Percentiles rank a stretch among this genome's conserved stretches.
Evolutionary conservation across 2,888 invertebrate genomes (phyloP).

Genomic region (Epinotia demarniana): DNA sequence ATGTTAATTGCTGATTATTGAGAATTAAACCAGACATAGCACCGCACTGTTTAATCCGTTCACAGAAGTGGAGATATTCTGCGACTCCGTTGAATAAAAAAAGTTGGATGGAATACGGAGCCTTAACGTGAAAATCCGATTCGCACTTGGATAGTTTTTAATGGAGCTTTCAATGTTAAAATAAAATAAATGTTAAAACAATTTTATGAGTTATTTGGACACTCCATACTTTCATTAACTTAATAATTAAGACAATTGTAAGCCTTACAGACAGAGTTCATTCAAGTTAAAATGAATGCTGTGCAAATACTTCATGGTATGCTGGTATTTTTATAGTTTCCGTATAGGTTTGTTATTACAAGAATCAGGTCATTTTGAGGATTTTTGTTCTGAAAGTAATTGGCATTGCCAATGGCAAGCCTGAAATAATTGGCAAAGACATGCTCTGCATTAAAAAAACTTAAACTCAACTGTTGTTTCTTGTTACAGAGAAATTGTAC

Average conservation of each 20-base stretch:
- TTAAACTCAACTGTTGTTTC: neutral
- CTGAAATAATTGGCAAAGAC: slow-evolving; percentile 15
- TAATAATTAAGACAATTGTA: slow-evolving; percentile 25
- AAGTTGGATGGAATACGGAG: slow-evolving; percentile 16
- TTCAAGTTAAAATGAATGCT: neutral
- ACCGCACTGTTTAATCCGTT: too few relatives aligned
- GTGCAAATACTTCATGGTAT: neutral
- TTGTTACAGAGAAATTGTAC: neutral
- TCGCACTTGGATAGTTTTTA: slow-evolving; percentile 39
- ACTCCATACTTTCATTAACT: slow-evolving; percentile 25
- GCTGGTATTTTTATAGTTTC: slow-evolving; percentile 30
- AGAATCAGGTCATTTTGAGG: slow-evolving; percentile 4
- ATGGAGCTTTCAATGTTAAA: slow-evolving; percentile 50
- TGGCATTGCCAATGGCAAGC: slow-evolving; percentile 2
- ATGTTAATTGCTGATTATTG: too few relatives aligned
- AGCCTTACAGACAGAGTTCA: neutral
- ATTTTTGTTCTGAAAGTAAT: slow-evolving; percentile 18
- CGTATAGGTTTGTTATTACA: slow-evolving; percentile 15
- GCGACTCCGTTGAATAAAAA: too few relatives aligned
- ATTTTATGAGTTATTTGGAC: slow-evolving; percentile 5
- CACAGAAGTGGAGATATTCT: too few relatives aligned
- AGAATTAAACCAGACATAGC: too few relatives aligned
- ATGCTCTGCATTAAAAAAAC: neutral
- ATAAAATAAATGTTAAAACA: slow-evolving; percentile 47
- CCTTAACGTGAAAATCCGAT: neutral